phyloP scores from a whole-genome alignment of 2,113 vertebrate genomes.

The Meles meles region DNA sequence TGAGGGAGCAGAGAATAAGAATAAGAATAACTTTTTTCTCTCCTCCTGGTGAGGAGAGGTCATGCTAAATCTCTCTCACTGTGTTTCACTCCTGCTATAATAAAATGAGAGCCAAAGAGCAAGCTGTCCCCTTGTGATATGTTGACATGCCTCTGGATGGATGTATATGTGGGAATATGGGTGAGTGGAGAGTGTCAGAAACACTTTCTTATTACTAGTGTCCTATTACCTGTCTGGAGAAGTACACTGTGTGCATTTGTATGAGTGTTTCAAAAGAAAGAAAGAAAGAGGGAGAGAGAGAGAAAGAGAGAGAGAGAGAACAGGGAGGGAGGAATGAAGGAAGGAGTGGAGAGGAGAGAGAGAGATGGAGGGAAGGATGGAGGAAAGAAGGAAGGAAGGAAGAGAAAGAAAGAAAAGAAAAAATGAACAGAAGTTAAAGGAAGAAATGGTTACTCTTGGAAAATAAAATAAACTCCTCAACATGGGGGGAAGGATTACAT shows the following conservation, averaged over 20 bases:
- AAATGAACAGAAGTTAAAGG: conserved; percentile 22
- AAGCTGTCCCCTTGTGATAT: background rate
- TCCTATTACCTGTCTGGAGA: conserved; percentile 44
- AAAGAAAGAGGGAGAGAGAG: background rate
- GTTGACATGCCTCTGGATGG: conserved; percentile 26
- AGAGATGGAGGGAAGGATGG: too few relatives aligned
- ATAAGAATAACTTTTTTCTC: too few relatives aligned
- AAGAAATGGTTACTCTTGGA: background rate
- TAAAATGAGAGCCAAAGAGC: conserved; percentile 24
- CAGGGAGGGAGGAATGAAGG: too few relatives aligned
- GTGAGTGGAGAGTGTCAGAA: conserved; percentile 35
- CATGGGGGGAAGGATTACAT: background rate
- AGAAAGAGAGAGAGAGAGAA: too few relatives aligned
- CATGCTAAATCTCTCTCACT: background rate
- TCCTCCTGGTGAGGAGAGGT: fast-evolving
- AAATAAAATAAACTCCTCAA: background rate
- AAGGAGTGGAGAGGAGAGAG: background rate
- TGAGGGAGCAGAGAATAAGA: background rate
- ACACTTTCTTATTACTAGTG: conserved; percentile 19
- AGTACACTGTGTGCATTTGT: background rate
- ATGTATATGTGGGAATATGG: background rate
- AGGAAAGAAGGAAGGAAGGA: background rate
- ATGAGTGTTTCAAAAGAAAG: background rate
- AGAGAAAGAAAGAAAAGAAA: background rate
- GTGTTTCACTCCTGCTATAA: background rate